These are phyloP conservation scores for Beroe forskalii DNA, from an alignment of 37 sponge, comb jelly and placozoan genomes.

Conservation along the genomic window DNA sequence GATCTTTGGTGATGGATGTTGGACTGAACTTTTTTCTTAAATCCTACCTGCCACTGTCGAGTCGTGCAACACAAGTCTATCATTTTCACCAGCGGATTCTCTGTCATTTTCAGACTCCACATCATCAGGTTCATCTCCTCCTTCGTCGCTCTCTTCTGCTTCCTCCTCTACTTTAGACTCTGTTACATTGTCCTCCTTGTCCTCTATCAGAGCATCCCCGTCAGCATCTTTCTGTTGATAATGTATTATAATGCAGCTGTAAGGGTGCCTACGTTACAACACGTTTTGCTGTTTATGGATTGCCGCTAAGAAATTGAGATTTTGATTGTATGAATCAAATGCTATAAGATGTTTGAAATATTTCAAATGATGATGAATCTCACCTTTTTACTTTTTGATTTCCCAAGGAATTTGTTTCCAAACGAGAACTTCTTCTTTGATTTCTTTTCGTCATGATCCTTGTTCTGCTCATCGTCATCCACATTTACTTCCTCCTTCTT, in stretches of 20 bases:
- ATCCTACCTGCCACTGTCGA: not conserved
- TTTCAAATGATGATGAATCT: no score
- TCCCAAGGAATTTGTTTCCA: not conserved
- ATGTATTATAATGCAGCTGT: not conserved
- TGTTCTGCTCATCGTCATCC: not conserved
- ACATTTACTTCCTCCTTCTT: not conserved
- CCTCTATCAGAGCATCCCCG: not conserved
- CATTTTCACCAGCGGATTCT: not conserved
- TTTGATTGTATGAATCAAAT: no score
- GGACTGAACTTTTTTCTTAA: no score
- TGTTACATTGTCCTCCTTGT: not conserved
- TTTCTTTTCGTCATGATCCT: not conserved
- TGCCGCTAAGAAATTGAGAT: no score
- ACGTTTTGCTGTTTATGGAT: no score
- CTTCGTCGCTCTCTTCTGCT: not conserved
- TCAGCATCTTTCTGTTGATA: conserved; percentile 14
- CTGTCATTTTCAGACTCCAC: conserved; percentile 1
- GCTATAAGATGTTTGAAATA: no score
- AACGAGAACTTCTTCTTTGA: conserved; percentile 1
- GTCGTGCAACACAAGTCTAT: not conserved
- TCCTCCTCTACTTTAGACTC: not conserved
- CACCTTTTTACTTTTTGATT: no score
- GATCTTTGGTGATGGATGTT: no score
- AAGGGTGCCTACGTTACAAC: no score
- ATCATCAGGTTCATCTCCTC: conserved; percentile 5